Evolutionary conservation across 2,113 vertebrate species (phyloP).

Genomic region (Burhinus bistriatus): DNA sequence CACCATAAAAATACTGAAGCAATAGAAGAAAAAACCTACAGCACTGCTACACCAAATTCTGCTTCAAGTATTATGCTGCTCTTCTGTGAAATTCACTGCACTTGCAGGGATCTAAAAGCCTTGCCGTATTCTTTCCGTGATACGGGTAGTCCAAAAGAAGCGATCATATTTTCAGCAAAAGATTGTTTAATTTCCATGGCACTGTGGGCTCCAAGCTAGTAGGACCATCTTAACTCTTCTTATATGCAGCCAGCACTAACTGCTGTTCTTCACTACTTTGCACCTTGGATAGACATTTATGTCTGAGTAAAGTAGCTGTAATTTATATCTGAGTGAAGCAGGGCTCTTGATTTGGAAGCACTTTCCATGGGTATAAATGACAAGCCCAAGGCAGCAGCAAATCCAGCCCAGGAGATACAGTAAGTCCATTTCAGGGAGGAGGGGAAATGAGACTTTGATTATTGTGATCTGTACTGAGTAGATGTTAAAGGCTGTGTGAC

Average conservation of each 20-base stretch:
- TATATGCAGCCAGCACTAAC: background rate
- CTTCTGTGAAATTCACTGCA: background rate
- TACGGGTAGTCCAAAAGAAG: background rate
- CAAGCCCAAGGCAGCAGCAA: conserved; percentile 10
- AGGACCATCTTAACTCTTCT: background rate
- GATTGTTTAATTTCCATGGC: background rate
- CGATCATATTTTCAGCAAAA: background rate
- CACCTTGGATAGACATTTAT: background rate
- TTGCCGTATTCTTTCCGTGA: background rate
- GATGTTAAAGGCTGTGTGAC: background rate
- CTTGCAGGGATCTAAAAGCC: background rate
- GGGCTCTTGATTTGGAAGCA: conserved; percentile 11
- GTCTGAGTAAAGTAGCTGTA: background rate
- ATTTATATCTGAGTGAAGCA: conserved; percentile 3
- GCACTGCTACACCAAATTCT: background rate
- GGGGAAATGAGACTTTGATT: background rate
- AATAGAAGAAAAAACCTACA: background rate
- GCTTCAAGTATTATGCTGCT: background rate
- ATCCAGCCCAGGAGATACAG: background rate
- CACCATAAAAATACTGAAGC: conserved; percentile 16
- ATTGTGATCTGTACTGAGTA: background rate
- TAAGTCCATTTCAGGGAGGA: background rate
- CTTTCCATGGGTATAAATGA: conserved; percentile 16
- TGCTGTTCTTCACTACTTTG: conserved; percentile 1
- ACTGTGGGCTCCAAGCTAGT: background rate